Conservation (phyloP, 2,113 vertebrate species). For the Zapus hudsonius region DNA sequence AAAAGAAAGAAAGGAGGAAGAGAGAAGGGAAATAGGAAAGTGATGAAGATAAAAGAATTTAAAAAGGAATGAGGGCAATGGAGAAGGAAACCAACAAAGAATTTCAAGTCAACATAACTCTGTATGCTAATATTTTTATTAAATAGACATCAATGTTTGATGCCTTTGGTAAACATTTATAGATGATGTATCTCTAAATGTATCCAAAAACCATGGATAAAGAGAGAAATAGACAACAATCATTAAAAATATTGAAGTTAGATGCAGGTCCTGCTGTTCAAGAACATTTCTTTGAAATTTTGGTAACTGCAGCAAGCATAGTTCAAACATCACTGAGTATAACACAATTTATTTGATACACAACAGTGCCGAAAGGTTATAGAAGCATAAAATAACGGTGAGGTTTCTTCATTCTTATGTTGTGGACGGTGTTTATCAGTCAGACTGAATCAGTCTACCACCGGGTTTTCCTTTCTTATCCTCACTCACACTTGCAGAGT, state of each 20-base stretch:
- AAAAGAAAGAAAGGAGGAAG: background rate
- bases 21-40: background rate
- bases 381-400: background rate
- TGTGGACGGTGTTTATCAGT: background rate
- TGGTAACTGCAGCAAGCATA: background rate
- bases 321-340: background rate
- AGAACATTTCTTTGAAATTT: background rate
- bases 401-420: background rate
- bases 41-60: background rate
- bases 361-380: background rate
- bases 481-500: background rate
- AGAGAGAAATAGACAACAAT: background rate
- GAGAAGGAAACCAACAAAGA: no score
- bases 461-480: background rate
- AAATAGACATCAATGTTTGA: background rate
- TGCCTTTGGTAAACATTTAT: conserved; percentile 13
- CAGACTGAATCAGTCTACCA: background rate
- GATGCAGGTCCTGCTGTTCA: background rate
- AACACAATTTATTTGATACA: background rate
- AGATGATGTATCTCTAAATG: no score
- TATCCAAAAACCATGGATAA: no score
- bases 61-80: background rate
- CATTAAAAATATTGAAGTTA: background rate
- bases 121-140: background rate
- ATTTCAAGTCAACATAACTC: no score